Conservation (phyloP, 2,797 vertebrate species). For the Peromyscus melanophrys region DNA sequence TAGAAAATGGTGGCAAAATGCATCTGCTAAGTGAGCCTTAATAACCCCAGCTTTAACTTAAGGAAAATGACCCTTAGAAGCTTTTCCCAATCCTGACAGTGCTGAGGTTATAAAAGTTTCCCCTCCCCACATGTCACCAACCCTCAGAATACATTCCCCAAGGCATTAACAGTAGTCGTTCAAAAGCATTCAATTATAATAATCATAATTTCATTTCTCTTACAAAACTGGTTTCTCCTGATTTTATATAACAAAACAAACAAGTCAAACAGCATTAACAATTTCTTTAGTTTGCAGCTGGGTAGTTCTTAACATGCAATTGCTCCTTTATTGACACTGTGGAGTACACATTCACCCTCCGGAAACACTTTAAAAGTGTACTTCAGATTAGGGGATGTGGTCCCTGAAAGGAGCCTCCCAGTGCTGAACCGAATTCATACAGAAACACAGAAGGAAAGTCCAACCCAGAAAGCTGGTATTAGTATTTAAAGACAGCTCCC, state of each 20-base stretch:
- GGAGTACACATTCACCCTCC: conserved; percentile 22
- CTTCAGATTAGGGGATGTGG: not conserved
- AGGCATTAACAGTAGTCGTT: conserved; percentile 84
- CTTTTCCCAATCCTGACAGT: conserved; percentile 87
- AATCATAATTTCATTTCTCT: conserved; percentile 66
- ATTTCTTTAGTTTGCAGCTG: conserved; percentile 42
- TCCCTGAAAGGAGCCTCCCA: conserved; percentile 25
- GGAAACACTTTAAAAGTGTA: not conserved
- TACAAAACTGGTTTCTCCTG: conserved; percentile 46
- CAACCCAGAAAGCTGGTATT: not conserved
- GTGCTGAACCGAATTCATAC: not conserved
- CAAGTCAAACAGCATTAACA: conserved; percentile 62
- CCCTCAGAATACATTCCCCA: conserved; percentile 84
- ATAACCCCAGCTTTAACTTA: conserved; percentile 91
- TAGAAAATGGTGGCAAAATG: conserved; percentile 89
- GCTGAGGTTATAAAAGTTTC: conserved; percentile 85
- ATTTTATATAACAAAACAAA: conserved; percentile 69
- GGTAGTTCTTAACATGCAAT: conserved; percentile 52
- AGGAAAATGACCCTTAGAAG: conserved; percentile 90
- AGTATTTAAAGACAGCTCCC: not conserved
- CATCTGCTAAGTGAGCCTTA: conserved; percentile 90
- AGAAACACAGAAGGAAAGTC: conserved; percentile 53
- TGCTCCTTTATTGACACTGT: not conserved
- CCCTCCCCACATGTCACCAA: conserved; percentile 88
- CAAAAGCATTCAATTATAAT: not conserved